These are phyloP conservation scores for Ctenodactylus gundi DNA, from an alignment of 2,113 vertebrate species.

Conservation along the genomic window DNA sequence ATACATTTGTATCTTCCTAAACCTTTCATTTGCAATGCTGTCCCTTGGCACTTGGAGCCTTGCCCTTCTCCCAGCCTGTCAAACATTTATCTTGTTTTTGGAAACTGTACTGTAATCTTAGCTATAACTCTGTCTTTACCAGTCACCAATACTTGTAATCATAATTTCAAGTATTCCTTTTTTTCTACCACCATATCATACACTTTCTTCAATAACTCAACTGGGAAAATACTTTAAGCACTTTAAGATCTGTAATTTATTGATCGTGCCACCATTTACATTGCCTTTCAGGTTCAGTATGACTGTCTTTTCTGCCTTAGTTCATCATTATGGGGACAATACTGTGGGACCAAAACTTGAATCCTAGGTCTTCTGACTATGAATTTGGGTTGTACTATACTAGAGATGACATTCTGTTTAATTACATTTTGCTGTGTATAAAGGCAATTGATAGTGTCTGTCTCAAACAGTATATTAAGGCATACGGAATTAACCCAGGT, in stretches of 20 bases:
- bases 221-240: neutral
- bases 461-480: neutral
- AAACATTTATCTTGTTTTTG: neutral
- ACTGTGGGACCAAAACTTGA: neutral
- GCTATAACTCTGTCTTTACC: conserved; percentile 9
- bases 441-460: neutral
- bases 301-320: neutral
- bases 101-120: neutral
- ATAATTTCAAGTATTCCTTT: neutral
- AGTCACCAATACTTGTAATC: neutral
- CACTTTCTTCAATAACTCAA: neutral
- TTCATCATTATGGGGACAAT: neutral
- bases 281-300: neutral
- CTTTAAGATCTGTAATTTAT: neutral
- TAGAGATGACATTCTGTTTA: neutral
- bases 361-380: neutral
- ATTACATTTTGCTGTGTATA: neutral
- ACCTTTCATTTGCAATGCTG: neutral
- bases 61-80: neutral
- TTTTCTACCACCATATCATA: neutral
- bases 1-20: neutral
- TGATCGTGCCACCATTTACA: neutral
- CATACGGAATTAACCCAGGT: neutral
- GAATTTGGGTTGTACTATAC: neutral
- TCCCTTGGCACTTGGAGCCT: neutral